A percentile compares a stretch with the other conserved stretches of the same genome.
Evolutionary conservation across 1,140 invertebrate genomes (phyloP).

Genomic region (Triops longicaudatus): DNA sequence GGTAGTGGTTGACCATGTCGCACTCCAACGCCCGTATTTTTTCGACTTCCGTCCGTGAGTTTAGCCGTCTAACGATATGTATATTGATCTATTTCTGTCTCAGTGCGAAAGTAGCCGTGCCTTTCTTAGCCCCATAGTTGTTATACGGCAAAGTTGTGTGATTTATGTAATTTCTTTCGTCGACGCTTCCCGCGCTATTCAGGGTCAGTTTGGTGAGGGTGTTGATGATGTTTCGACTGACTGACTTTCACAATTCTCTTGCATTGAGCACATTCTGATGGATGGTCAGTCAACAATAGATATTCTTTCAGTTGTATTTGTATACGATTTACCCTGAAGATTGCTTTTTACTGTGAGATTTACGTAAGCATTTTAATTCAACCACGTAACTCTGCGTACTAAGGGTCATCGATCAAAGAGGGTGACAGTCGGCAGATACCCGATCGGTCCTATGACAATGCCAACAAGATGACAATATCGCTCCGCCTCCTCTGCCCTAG

Average conservation of each 20-base stretch:
- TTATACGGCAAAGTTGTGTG: not conserved
- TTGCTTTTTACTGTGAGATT: not conserved
- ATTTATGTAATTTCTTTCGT: slow-evolving; percentile 9
- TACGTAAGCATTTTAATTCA: not conserved
- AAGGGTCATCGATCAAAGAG: not conserved
- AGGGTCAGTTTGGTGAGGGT: not conserved
- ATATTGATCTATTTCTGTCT: no score
- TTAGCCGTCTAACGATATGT: not conserved
- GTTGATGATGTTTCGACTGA: slow-evolving; percentile 11
- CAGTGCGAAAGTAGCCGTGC: no score
- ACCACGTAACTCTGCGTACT: not conserved
- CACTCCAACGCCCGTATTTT: slow-evolving; percentile 1
- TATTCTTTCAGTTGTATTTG: not conserved
- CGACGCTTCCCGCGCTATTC: not conserved
- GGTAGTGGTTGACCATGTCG: not conserved
- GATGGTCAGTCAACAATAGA: not conserved
- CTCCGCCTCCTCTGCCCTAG: not conserved
- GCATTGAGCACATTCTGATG: not conserved
- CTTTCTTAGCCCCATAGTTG: not conserved
- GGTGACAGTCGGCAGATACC: not conserved
- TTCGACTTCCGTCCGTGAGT: not conserved
- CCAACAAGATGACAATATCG: not conserved
- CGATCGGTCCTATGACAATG: not conserved
- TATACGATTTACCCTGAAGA: not conserved
- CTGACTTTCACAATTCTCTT: not conserved